Conservation (phyloP, 2,797 vertebrate genomes). For the Potorous gilbertii region DNA sequence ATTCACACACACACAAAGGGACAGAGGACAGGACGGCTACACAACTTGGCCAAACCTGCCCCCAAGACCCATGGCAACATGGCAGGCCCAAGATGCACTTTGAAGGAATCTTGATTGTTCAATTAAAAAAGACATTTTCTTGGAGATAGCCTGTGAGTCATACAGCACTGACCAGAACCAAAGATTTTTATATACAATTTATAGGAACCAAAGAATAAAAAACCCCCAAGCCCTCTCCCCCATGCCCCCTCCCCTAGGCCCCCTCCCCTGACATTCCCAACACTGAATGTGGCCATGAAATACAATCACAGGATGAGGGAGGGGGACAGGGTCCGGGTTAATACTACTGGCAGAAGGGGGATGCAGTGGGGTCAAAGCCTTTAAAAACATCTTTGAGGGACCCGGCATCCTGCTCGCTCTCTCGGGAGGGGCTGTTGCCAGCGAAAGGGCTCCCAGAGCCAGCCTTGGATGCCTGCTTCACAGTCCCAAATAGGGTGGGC, state of each 20-base stretch:
- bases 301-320: slow-evolving; percentile 1
- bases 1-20: not conserved
- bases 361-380: slow-evolving; percentile 97
- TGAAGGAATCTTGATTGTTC: not conserved
- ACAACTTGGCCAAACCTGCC: slow-evolving; percentile 7
- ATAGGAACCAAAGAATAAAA: slow-evolving; percentile 56
- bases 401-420: slow-evolving; percentile 91
- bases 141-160: slow-evolving; percentile 9
- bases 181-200: slow-evolving; percentile 75
- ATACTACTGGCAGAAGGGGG: slow-evolving; percentile 95
- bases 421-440: slow-evolving; percentile 90
- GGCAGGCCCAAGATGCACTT: not conserved
- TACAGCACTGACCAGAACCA: slow-evolving; percentile 63
- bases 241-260: not conserved
- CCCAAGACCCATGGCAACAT: not conserved
- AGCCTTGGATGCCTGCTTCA: slow-evolving; percentile 89
- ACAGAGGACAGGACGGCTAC: not conserved
- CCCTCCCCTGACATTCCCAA: not conserved
- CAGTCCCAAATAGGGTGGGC: slow-evolving; percentile 91
- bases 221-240: not conserved
- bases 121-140: slow-evolving; percentile 29
- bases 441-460: slow-evolving; percentile 92
- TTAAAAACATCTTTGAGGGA: slow-evolving; percentile 98
- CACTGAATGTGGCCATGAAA: slow-evolving; percentile 58
- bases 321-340: not conserved